phyloP scores from a whole-genome alignment of 2,797 vertebrate species.

The Sebastes reedi region DNA sequence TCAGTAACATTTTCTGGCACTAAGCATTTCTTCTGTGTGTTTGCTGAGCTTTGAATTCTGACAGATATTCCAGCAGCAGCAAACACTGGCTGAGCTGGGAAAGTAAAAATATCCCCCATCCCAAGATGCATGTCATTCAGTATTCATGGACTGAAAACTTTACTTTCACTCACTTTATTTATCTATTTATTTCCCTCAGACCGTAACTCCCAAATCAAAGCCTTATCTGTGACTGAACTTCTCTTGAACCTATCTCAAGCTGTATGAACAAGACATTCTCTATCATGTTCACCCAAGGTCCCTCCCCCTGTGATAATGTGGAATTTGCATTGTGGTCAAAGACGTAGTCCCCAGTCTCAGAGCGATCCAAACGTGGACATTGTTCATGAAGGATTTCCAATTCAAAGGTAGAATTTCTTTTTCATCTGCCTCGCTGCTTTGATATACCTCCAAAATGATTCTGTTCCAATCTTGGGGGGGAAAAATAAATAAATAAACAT shows the following conservation, averaged over 20 bases:
- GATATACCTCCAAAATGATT: conserved; percentile 62
- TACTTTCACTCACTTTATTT: conserved; percentile 27
- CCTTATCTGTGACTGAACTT: conserved; percentile 52
- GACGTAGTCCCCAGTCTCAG: conserved; percentile 26
- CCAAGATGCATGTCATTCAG: conserved; percentile 40
- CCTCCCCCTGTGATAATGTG: conserved; percentile 27
- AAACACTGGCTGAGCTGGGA: conserved; percentile 26
- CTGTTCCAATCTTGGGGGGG: conserved; percentile 40
- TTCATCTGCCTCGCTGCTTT: conserved; percentile 48
- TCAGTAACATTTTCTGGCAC: background rate
- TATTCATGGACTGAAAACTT: conserved; percentile 49
- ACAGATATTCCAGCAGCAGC: conserved; percentile 2
- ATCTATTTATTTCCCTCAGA: conserved; percentile 36
- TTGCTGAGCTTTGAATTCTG: conserved; percentile 12
- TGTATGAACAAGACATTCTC: conserved; percentile 37
- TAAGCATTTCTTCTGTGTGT: background rate
- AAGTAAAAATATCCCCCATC: conserved; percentile 44
- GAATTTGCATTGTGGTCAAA: conserved; percentile 59
- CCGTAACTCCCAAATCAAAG: conserved; percentile 50
- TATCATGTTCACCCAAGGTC: conserved; percentile 46
- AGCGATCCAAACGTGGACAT: conserved; percentile 42
- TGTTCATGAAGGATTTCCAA: conserved; percentile 59
- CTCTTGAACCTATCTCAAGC: conserved; percentile 48
- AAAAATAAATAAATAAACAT: conserved; percentile 1
- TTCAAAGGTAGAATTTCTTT: conserved; percentile 53